These are phyloP conservation scores for Petromus typicus DNA, from an alignment of 2,113 vertebrate genomes.

Conservation along the genomic window DNA sequence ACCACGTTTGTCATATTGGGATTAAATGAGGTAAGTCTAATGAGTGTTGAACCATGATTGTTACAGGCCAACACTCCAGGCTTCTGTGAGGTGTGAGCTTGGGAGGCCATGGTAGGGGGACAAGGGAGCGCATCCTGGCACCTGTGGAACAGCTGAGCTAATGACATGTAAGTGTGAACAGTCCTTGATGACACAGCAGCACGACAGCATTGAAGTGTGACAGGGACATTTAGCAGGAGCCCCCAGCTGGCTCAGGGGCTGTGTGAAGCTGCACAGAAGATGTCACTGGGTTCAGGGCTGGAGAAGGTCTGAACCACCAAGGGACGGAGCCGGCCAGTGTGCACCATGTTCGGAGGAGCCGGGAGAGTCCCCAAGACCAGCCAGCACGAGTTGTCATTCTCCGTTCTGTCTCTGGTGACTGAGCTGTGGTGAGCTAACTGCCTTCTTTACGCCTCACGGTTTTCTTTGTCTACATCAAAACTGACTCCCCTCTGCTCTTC, in stretches of 20 bases:
- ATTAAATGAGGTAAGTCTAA: background rate
- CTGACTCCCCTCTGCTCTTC: background rate
- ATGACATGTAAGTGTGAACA: background rate
- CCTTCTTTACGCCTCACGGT: background rate
- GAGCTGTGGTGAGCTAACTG: too few relatives aligned
- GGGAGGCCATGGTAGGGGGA: background rate
- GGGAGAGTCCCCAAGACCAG: background rate
- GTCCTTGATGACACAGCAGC: background rate
- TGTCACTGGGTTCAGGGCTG: background rate
- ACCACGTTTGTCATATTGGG: background rate
- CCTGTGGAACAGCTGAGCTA: too few relatives aligned
- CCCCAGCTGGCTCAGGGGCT: background rate
- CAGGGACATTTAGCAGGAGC: background rate
- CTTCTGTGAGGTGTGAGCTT: background rate
- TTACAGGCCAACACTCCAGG: fast-evolving
- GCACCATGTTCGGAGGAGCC: background rate
- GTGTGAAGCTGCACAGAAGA: background rate
- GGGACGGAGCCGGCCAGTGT: background rate
- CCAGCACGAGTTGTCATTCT: background rate
- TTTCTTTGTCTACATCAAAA: background rate
- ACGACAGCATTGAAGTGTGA: background rate
- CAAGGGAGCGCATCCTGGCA: background rate
- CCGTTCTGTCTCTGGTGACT: background rate
- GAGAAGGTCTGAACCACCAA: background rate
- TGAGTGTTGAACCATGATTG: background rate